phyloP scores from a whole-genome alignment of 2,113 vertebrate genomes.

The Meriones unguiculatus region DNA sequence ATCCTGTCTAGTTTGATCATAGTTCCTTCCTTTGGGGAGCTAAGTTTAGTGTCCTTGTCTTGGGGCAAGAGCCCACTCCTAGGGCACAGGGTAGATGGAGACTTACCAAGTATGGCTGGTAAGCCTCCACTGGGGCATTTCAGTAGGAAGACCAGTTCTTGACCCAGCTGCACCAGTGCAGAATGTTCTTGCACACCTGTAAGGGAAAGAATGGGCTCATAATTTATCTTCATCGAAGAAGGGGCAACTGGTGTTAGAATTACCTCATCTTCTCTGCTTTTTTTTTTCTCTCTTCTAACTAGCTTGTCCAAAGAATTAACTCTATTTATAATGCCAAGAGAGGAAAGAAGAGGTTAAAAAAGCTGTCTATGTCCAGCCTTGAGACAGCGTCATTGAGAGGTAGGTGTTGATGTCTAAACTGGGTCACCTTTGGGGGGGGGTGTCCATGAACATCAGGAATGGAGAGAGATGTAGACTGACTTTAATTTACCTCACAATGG shows the following conservation, averaged over 20 bases:
- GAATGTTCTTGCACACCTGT: neutral
- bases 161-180: neutral
- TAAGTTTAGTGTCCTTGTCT: constrained; percentile 59
- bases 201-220: neutral
- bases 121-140: neutral
- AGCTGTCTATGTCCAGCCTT: constrained; percentile 95
- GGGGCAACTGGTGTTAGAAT: neutral
- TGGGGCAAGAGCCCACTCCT: constrained; percentile 27
- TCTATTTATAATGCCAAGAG: constrained; percentile 98
- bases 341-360: constrained; percentile 98
- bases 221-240: neutral
- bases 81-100: neutral
- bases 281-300: constrained; percentile 66
- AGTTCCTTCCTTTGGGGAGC: constrained; percentile 77
- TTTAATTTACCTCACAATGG: neutral
- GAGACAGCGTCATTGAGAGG: constrained; percentile 96
- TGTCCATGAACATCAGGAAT: neutral
- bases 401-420: constrained; percentile 76
- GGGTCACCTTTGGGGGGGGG: neutral
- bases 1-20: constrained; percentile 70
- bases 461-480: neutral
- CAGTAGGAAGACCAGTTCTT: neutral
- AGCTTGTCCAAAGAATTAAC: constrained; percentile 99
- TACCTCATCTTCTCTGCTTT: constrained; percentile 25
- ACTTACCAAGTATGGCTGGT: neutral